Percentiles rank a stretch among this genome's conserved stretches.
Conservation (phyloP, 2,888 invertebrate species). For the Eugnorisma glareosa region DNA sequence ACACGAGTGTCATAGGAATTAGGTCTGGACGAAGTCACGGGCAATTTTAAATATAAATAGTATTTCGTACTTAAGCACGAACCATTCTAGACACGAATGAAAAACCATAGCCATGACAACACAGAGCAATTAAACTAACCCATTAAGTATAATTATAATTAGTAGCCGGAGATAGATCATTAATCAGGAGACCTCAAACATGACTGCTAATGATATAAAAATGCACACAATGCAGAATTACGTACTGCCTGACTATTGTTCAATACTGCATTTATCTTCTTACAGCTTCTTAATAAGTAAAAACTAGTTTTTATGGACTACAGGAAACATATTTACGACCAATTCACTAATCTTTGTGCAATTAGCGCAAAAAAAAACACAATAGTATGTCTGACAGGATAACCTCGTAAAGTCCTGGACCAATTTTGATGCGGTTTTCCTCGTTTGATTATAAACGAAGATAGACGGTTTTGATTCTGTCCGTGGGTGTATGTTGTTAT, state of each 20-base stretch:
- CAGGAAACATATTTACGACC: conserved; percentile 44
- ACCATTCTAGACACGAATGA: background rate
- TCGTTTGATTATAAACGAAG: conserved; percentile 19
- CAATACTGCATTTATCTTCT: conserved; percentile 21
- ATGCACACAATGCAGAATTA: conserved; percentile 30
- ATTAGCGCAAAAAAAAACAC: conserved; percentile 39
- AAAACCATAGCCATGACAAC: conserved; percentile 28
- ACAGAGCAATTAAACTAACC: conserved; percentile 41
- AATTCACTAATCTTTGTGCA: conserved; percentile 31
- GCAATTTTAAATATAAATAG: background rate
- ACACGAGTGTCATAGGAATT: background rate
- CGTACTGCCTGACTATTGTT: conserved; percentile 36
- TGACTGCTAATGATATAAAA: conserved; percentile 46
- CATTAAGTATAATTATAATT: conserved; percentile 46
- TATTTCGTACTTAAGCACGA: background rate
- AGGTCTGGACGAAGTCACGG: background rate
- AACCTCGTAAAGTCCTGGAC: conserved; percentile 46
- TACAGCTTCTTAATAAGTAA: conserved; percentile 2
- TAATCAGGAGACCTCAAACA: conserved; percentile 27
- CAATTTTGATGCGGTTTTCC: conserved; percentile 48
- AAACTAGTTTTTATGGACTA: conserved; percentile 28
- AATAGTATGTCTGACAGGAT: conserved; percentile 35
- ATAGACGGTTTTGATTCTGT: conserved; percentile 19
- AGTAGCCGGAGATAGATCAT: conserved; percentile 40
- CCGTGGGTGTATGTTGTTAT: conserved; percentile 27